These are phyloP conservation scores for Drosophila orena DNA, from an alignment of 1,140 invertebrate species.

Conservation along the genomic window DNA sequence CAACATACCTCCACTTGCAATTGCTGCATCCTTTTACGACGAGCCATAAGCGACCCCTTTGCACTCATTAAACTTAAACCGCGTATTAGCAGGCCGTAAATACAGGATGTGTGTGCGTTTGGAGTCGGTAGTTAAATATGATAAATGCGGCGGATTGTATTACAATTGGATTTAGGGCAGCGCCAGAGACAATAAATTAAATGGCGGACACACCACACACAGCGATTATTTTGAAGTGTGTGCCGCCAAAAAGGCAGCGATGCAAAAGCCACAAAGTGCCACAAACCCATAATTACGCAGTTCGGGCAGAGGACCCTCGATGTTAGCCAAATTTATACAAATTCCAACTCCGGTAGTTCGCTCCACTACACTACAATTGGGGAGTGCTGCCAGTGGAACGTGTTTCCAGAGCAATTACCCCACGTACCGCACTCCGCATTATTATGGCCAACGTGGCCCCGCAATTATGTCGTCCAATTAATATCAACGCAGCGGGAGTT, in stretches of 20 bases:
- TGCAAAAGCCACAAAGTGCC: conserved; percentile 27
- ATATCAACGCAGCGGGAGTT: conserved; percentile 81
- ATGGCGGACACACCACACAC: conserved; percentile 69
- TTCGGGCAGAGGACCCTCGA: conserved; percentile 22
- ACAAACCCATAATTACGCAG: conserved; percentile 62
- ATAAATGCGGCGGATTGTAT: conserved; percentile 78
- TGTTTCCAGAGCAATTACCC: conserved; percentile 66
- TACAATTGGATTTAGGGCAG: conserved; percentile 80
- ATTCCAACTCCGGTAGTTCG: conserved; percentile 52
- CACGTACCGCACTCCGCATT: conserved; percentile 41
- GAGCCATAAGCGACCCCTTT: conserved; percentile 10
- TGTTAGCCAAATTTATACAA: conserved; percentile 80
- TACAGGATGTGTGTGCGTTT: conserved; percentile 69
- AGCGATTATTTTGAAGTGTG: conserved; percentile 61
- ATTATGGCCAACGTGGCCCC: conserved; percentile 79
- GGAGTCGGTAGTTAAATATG: conserved; percentile 76
- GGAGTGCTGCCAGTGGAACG: conserved; percentile 63
- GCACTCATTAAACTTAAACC: conserved; percentile 77
- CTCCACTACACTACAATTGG: conserved; percentile 43
- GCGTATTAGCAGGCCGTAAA: conserved; percentile 77
- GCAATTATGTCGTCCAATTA: conserved; percentile 85
- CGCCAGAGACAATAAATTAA: conserved; percentile 76
- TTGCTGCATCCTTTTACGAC: neutral
- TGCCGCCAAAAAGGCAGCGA: conserved; percentile 41
- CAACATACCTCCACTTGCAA: neutral